Conservation (phyloP, 1,140 invertebrate species). For the Drosophila obscura region DNA sequence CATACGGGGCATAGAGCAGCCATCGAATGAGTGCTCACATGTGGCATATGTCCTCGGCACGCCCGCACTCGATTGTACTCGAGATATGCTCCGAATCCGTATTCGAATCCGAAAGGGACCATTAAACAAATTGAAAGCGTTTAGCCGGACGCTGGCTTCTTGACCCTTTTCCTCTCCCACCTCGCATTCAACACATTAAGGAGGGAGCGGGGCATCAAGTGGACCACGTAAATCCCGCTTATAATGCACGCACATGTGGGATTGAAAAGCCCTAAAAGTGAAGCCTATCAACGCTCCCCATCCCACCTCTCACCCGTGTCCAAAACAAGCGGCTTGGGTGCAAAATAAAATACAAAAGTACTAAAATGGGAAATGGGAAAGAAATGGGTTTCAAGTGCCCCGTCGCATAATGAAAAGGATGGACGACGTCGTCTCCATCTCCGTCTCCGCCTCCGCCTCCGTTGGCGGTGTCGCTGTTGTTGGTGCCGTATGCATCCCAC, state of each 20-base stretch:
- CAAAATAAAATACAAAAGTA: constrained; percentile 36
- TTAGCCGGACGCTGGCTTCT: constrained; percentile 73
- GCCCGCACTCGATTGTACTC: constrained; percentile 62
- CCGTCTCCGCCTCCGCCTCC: no score
- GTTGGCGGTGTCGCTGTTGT: constrained; percentile 25
- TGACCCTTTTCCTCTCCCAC: constrained; percentile 49
- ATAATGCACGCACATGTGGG: constrained; percentile 76
- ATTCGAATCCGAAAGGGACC: constrained; percentile 51
- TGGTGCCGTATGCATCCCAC: constrained; percentile 51
- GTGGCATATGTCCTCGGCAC: constrained; percentile 65
- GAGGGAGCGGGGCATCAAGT: constrained; percentile 63
- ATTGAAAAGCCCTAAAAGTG: constrained; percentile 37
- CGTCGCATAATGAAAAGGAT: constrained; percentile 76
- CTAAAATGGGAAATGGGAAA: constrained; percentile 58
- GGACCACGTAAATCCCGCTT: constrained; percentile 74
- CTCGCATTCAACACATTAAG: constrained; percentile 73
- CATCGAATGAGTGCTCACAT: constrained; percentile 10
- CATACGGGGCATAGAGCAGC: constrained; percentile 7
- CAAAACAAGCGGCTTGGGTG: constrained; percentile 47
- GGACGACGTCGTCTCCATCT: constrained; percentile 40
- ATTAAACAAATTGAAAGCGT: constrained; percentile 81
- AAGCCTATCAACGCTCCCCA: constrained; percentile 49
- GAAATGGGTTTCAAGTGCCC: constrained; percentile 75
- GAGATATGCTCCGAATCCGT: constrained; percentile 17
- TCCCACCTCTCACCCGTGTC: constrained; percentile 13